A percentile compares a stretch with the other conserved stretches of the same genome.
Conservation (phyloP, 2,113 vertebrate species). For the Atherinomorus stipes region DNA sequence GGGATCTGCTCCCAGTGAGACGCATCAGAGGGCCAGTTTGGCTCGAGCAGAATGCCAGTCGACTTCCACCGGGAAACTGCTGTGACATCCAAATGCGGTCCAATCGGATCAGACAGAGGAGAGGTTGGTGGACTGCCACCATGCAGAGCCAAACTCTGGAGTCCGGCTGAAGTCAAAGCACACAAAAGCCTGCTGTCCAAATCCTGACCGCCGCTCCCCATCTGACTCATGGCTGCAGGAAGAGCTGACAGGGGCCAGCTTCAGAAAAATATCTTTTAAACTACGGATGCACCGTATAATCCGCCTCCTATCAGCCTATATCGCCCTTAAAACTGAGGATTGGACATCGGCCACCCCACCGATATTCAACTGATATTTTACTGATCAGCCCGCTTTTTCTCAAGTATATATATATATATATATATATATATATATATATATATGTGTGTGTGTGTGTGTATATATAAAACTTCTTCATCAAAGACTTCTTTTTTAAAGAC, state of each 20-base stretch:
- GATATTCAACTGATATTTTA: no score
- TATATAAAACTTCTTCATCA: no score
- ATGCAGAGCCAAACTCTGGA: slow-evolving; percentile 46
- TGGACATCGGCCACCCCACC: no score
- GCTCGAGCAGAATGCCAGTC: slow-evolving; percentile 49
- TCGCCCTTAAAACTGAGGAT: no score
- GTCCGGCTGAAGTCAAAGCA: slow-evolving; percentile 53
- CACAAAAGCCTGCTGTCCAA: slow-evolving; percentile 51
- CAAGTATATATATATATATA: no score
- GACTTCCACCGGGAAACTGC: slow-evolving; percentile 29
- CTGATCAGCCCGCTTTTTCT: no score
- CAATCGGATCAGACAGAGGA: slow-evolving; percentile 60
- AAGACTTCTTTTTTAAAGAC: no score
- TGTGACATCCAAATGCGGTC: slow-evolving; percentile 38
- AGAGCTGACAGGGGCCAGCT: not conserved
- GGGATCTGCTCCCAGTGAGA: slow-evolving; percentile 47
- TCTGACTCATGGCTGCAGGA: slow-evolving; percentile 28
- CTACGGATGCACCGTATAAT: no score
- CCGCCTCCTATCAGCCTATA: no score
- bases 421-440: no score
- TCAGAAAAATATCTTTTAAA: not conserved
- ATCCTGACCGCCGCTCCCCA: slow-evolving; percentile 47
- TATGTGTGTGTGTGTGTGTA: no score
- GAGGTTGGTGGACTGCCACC: slow-evolving; percentile 15
- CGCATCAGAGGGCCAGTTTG: slow-evolving; percentile 54